Conservation (phyloP, 2,797 vertebrate genomes). For the Chromobotia macracanthus region DNA sequence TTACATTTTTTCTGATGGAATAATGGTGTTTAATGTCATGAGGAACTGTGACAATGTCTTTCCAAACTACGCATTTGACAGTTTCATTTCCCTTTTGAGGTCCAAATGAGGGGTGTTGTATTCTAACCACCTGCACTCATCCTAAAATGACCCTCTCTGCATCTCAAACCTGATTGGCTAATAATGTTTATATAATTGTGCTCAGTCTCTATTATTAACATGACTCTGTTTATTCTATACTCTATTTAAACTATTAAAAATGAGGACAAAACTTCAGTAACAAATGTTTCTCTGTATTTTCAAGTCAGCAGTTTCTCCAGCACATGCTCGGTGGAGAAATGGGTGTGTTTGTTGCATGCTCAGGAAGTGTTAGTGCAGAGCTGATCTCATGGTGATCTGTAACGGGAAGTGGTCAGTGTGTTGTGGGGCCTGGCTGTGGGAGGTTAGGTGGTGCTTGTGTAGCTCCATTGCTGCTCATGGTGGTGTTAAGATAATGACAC, state of each 20-base stretch:
- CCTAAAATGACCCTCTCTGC: too few relatives aligned
- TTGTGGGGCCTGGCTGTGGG: constrained; percentile 24
- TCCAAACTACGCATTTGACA: constrained; percentile 41
- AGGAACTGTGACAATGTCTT: constrained; percentile 47
- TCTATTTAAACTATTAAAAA: background rate
- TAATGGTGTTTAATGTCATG: constrained; percentile 1
- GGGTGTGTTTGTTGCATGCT: constrained; percentile 19
- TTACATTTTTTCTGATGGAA: constrained; percentile 16
- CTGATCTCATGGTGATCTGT: constrained; percentile 32
- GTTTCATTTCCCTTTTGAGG: constrained; percentile 56
- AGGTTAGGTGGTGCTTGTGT: constrained; percentile 23
- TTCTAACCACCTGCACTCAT: constrained; percentile 4
- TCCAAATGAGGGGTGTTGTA: background rate
- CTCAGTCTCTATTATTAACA: background rate
- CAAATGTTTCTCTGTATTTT: constrained; percentile 9
- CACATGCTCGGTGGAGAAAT: background rate
- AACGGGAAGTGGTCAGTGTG: constrained; percentile 53
- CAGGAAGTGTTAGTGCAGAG: constrained; percentile 22
- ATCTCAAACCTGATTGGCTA: too few relatives aligned
- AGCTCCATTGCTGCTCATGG: background rate
- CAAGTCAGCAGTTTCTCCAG: background rate
- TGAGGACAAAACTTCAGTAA: background rate
- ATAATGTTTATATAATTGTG: background rate
- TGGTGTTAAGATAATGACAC: constrained; percentile 26
- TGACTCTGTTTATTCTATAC: background rate